Percentiles rank a stretch among this genome's conserved stretches.
phyloP scores from a whole-genome alignment of 1,140 invertebrate species.

The Campodea augens region DNA sequence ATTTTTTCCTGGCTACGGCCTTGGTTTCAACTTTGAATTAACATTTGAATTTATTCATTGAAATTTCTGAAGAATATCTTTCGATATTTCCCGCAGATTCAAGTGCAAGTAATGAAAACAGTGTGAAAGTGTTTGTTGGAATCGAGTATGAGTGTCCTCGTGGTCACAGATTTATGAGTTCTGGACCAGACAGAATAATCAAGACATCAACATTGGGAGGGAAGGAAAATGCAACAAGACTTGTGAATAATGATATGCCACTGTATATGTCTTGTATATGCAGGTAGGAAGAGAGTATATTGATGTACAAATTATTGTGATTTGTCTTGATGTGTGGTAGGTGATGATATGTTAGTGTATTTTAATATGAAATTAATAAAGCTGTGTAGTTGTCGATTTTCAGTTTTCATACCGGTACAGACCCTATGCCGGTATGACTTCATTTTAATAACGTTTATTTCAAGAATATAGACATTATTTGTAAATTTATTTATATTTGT shows the following conservation, averaged over 20 bases:
- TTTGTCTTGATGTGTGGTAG: background rate
- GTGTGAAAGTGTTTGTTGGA: constrained; percentile 87
- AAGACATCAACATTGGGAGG: constrained; percentile 52
- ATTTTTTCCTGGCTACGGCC: no score
- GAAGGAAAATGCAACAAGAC: constrained; percentile 65
- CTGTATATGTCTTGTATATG: constrained; percentile 76
- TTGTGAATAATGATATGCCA: constrained; percentile 74
- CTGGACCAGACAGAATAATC: constrained; percentile 65
- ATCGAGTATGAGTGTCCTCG: constrained; percentile 91
- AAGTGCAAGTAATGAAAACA: constrained; percentile 35
- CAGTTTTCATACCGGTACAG: no score
- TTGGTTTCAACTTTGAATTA: no score
- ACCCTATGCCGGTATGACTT: background rate
- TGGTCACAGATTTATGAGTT: constrained; percentile 89
- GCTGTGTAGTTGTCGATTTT: no score
- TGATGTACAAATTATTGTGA: background rate
- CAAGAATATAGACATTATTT: background rate
- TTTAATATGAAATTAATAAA: no score
- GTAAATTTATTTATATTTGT: no score
- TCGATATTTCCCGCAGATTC: no score
- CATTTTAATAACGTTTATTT: background rate
- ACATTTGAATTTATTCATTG: no score
- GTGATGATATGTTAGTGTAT: no score
- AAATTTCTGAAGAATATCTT: no score
- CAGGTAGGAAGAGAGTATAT: constrained; percentile 29